Conservation (phyloP, 1,140 invertebrate genomes). For the Tetramorium parvispinum region DNA sequence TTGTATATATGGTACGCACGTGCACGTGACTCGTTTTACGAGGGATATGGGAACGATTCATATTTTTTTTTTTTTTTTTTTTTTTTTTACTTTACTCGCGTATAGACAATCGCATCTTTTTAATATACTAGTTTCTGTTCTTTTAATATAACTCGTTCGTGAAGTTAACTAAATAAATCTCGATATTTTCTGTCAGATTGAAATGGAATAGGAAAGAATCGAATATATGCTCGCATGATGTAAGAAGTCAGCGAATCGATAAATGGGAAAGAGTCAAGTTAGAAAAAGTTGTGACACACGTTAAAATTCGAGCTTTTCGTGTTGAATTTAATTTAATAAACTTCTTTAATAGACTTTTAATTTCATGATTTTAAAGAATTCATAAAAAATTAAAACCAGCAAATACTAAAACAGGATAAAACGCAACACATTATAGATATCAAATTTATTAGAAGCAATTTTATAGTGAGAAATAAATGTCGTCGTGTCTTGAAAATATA, state of each 20-base stretch:
- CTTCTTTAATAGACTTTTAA: slow-evolving; percentile 37
- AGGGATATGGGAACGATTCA: slow-evolving; percentile 37
- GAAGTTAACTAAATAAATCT: slow-evolving; percentile 58
- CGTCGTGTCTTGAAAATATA: background rate
- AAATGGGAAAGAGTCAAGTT: background rate
- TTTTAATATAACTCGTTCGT: background rate
- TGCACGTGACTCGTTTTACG: slow-evolving; percentile 57
- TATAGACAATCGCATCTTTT: slow-evolving; percentile 10
- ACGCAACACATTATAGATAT: too few relatives aligned
- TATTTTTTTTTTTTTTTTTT: slow-evolving; percentile 14
- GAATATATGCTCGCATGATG: slow-evolving; percentile 49
- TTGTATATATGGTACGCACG: slow-evolving; percentile 31
- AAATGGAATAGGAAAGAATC: background rate
- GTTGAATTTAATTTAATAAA: slow-evolving; percentile 51
- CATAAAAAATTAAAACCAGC: background rate
- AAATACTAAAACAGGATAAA: background rate
- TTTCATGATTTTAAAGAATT: background rate
- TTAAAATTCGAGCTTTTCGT: background rate
- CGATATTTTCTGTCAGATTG: slow-evolving; percentile 37
- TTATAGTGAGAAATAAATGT: background rate
- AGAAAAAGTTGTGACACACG: slow-evolving; percentile 10
- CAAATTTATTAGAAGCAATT: background rate
- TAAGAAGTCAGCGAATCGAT: slow-evolving; percentile 12
- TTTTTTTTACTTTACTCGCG: background rate
- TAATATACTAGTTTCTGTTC: slow-evolving; percentile 44